Evolutionary conservation across 2,888 invertebrate genomes (phyloP), one percentile per base, ranked within the genome.

Genomic region (Lasioglossum zephyrum): DNA sequence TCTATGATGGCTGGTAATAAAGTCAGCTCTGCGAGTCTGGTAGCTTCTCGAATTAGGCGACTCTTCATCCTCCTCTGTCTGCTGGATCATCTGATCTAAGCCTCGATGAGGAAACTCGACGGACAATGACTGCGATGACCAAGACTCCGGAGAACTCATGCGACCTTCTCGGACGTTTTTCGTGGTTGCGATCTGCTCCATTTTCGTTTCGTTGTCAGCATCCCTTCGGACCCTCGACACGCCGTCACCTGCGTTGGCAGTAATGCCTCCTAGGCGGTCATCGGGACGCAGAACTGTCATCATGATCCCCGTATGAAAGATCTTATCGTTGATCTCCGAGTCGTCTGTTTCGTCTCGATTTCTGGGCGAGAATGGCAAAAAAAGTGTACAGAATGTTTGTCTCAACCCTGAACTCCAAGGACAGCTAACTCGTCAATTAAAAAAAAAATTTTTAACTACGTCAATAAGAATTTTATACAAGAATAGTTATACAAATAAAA

Each of bases 101-200:
- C 86, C 91, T 0, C 93, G 90, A 22, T 92, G 93, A 41, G 93
- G 93, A 63, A 94, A 93, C 69, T 95, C 93, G 0, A 95, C 87
- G 0, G 95, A 91, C 4, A 94, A 69, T 1, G 95, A 94, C 69
- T 94, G 94, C 39, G 91, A 92, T 5, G 94, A 93, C 94, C 95
- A 95, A 0, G 92, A 90, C 44, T 95, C 94, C 13, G 94, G 91
- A 0, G 92, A 91, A 63, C 85, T 89, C n/a, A 92, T 74, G 2
- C 95, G 89, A 0, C 91, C 92, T 47, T 94, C 94, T 6, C 95
- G 89, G 0, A 92, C 87, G 77, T 80, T 94, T 76, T 93, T 94
- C 1, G 91, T 79, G 0, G 86, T 92, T 0, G 92, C 84, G 44
- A 94, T 93, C 39, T 93, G 93, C 11, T 95, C 94, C 93, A 94